Base-by-base conservation (phyloP, 2,888 invertebrate genomes). In the Andrena praecox region DNA sequence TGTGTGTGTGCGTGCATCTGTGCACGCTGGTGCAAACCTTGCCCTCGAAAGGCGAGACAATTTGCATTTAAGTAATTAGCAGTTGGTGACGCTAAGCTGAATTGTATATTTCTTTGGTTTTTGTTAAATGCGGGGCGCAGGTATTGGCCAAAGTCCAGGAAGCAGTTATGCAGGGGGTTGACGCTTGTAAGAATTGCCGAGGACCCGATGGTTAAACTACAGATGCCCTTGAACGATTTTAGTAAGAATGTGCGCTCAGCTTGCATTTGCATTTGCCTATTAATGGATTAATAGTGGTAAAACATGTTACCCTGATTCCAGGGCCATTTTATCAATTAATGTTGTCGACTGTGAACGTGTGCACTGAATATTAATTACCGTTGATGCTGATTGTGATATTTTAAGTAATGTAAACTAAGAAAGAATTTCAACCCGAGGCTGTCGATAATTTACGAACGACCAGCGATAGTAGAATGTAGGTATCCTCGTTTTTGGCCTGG, bases 361-460 rank as follows among this genome's bases (percentile, higher is more conserved):
- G 33, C 60, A 50, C 16, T 24, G 66, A 42, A 75, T 77, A 67
- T 76, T 67, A 75, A 77, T 76, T 67, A 42, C 20, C 27, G 66
- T 2, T 10, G 10, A 75, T 16, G 64, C 50, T 66, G 50, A 66
- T 66, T 54, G 50, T 29, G 63, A 31, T 48, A 35, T 27, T 33
- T 24, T 8, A 20, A 20, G 20, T 20, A 27, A 75, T 35, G 56
- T 33, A 59, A 77, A 60, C 48, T 48, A 27, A 20, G 20, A 20
- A 35, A 54, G 7, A 31, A 16, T 42, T n/a, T n/a, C 42, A 20
- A 20, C 10, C 35, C 59, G 50, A 16, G 12, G 29, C 5, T 60
- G 29, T 75, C 20, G 35, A 33, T 77, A 60, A 77, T 77, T 75
- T 48, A 64, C n/a, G n/a, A 24, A 31, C 42, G 24, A 31, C n/a